Evolutionary conservation across 2,113 vertebrate genomes (phyloP).

Genomic region (Podarcis cretensis): DNA sequence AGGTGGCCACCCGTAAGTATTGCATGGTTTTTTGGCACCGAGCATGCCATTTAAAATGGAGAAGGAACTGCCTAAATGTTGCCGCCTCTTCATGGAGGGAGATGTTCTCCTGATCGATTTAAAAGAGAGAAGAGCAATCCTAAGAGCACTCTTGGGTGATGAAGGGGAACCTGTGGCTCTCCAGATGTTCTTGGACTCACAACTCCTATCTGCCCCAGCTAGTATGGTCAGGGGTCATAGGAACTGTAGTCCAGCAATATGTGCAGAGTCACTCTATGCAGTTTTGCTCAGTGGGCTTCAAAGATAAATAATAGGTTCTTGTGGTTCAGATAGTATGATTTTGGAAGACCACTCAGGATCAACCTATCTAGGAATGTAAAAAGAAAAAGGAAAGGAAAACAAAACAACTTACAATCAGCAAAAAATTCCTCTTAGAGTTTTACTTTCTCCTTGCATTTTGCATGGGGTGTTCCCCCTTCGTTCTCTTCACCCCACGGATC

Average conservation of each 20-base stretch:
- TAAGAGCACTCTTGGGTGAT: neutral
- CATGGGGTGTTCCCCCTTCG: neutral
- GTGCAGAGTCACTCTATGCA: too few relatives aligned
- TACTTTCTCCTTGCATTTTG: neutral
- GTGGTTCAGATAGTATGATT: neutral
- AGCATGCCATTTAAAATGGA: neutral
- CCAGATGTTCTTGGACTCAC: too few relatives aligned
- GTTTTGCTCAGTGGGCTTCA: neutral
- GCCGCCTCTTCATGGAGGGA: too few relatives aligned
- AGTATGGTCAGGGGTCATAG: too few relatives aligned
- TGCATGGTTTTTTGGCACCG: accelerated
- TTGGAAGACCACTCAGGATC: neutral
- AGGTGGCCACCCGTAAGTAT: conserved; percentile 92
- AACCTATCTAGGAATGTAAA: neutral
- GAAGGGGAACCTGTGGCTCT: too few relatives aligned
- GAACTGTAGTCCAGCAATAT: too few relatives aligned
- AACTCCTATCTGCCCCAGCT: too few relatives aligned
- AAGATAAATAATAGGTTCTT: neutral
- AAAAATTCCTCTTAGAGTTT: neutral
- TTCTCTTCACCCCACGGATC: neutral
- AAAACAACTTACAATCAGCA: neutral
- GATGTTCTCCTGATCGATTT: neutral
- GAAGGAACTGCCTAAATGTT: too few relatives aligned
- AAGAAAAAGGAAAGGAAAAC: neutral
- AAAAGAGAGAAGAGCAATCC: neutral